Conservation (phyloP, 1,140 invertebrate genomes). For the silkworm (Bombyx mori) region DNA sequence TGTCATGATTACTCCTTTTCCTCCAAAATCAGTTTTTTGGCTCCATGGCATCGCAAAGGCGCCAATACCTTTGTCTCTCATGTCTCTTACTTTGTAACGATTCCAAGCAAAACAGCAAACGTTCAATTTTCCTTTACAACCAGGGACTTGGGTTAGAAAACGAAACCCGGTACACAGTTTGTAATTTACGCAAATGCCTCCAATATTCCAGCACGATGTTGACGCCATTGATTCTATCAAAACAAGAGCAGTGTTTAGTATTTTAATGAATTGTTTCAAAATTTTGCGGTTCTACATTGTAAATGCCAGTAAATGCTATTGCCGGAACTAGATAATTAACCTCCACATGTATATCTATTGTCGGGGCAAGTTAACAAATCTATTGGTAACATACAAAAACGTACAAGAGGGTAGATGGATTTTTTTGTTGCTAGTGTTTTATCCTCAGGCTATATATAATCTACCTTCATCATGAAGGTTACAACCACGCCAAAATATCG, state of each 20-base stretch:
- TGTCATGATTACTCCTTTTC: constrained; percentile 31
- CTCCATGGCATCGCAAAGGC: constrained; percentile 26
- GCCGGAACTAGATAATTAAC: background rate
- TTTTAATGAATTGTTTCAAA: background rate
- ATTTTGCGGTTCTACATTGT: background rate
- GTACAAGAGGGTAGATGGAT: no score
- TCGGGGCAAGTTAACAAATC: no score
- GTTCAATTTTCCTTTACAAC: constrained; percentile 43
- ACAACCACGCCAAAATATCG: no score
- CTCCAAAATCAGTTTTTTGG: constrained; percentile 20
- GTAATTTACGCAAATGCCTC: constrained; percentile 47
- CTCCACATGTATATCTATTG: no score
- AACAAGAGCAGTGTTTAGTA: background rate
- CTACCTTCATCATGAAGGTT: no score
- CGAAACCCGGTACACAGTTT: constrained; percentile 36
- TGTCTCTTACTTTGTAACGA: constrained; percentile 35
- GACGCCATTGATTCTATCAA: constrained; percentile 40
- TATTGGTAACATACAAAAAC: no score
- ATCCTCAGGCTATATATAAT: no score
- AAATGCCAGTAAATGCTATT: background rate
- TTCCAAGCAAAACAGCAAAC: constrained; percentile 60
- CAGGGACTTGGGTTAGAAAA: constrained; percentile 42
- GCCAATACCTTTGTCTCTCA: constrained; percentile 31
- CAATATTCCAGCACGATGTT: constrained; percentile 43
- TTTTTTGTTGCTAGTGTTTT: no score